Conservation (phyloP, 2,113 vertebrate species). For the Panthera leo region DNA sequence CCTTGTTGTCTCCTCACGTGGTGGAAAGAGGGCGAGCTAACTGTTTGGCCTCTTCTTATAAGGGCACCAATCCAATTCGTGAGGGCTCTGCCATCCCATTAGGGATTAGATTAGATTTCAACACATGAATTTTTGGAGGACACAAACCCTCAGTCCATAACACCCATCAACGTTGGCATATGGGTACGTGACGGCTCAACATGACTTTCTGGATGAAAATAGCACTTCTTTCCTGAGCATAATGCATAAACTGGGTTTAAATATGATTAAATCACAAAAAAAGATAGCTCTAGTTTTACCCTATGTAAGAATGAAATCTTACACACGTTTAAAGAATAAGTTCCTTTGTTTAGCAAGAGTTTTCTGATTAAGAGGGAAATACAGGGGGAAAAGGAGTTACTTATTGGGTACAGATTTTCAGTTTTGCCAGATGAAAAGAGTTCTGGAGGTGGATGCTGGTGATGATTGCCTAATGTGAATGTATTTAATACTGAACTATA, state of each 20-base stretch:
- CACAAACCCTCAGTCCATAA: not conserved
- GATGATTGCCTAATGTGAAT: not conserved
- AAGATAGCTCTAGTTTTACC: not conserved
- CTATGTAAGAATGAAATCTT: not conserved
- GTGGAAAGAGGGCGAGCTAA: not conserved
- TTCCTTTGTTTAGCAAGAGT: not conserved
- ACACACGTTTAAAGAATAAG: not conserved
- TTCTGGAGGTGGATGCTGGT: not conserved
- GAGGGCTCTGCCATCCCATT: not conserved
- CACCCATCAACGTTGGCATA: not conserved
- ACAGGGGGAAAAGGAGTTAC: not conserved
- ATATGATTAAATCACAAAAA: not conserved
- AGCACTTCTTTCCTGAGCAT: not conserved
- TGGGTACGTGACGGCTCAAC: not conserved
- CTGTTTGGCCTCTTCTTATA: not conserved
- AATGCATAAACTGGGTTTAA: not conserved
- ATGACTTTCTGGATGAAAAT: not conserved
- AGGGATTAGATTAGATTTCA: not conserved
- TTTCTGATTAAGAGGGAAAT: slow-evolving; percentile 26
- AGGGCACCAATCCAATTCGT: not conserved
- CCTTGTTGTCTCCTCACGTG: not conserved
- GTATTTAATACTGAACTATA: not conserved
- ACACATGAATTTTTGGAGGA: not conserved
- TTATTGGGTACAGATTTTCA: not conserved
- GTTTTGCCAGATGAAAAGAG: not conserved